A percentile compares a stretch with the other conserved stretches of the same genome.
Conservation (phyloP, 2,113 vertebrate species). For the Bungarus multicinctus region DNA sequence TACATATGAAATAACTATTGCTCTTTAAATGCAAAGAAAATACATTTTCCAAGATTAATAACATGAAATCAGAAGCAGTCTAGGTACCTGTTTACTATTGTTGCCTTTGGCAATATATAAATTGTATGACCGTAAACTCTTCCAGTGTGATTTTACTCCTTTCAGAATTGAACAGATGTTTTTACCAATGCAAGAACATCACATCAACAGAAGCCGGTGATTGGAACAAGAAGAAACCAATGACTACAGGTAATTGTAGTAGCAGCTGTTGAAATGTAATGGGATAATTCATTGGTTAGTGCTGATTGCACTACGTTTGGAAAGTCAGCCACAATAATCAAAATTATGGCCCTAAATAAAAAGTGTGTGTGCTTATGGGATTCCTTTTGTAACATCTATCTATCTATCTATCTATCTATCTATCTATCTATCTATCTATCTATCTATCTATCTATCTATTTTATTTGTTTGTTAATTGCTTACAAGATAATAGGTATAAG, state of each 20-base stretch:
- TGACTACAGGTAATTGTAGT: slow-evolving; percentile 39
- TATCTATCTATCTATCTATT: too few species aligned
- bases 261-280: slow-evolving; percentile 9
- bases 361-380: neutral
- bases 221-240: slow-evolving; percentile 30
- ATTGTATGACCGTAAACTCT: neutral
- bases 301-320: slow-evolving; percentile 23
- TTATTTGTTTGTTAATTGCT: too few species aligned
- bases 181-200: slow-evolving; percentile 25
- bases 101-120: neutral
- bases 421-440: too few species aligned
- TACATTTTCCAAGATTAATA: slow-evolving; percentile 13
- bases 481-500: too few species aligned
- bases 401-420: too few species aligned
- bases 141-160: slow-evolving; percentile 40
- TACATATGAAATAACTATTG: slow-evolving; percentile 35
- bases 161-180: slow-evolving; percentile 36
- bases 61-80: neutral
- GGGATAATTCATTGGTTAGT: slow-evolving; percentile 26
- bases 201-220: slow-evolving; percentile 41
- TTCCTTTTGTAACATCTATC: neutral
- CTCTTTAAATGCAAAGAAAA: slow-evolving; percentile 6
- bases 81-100: slow-evolving; percentile 10
- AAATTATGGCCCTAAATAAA: neutral
- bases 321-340: slow-evolving; percentile 43